Evolutionary conservation across 2,113 vertebrate genomes (phyloP), one percentile per base, ranked within the genome.

Genomic region (Grallaria varia): DNA sequence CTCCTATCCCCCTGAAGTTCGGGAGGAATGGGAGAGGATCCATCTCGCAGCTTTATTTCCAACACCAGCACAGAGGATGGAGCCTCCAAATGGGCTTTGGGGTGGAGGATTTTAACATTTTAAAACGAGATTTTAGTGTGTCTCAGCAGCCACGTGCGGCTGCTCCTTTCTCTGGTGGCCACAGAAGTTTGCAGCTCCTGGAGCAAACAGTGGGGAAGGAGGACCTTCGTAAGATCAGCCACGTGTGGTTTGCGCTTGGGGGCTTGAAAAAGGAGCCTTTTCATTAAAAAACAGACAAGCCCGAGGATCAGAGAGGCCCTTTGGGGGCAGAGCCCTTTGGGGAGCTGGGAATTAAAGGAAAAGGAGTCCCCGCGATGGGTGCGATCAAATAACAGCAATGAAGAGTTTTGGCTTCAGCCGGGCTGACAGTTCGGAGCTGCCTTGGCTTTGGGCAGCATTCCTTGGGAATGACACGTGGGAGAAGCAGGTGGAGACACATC

Each of bases 401-500:
- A 92, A 87, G 66, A 79, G 79, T 19, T 95, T 84, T 97, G 92
- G 77, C 96, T 97, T 91, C 84, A 94, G 93, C 94, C 93, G 82
- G 80, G 40, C 56, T 78, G 94, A 93, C n/a, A 71, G 88, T 94
- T 94, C 16, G 5, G 86, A 78, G 95, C 95, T 96, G 95, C 96
- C 95, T 92, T 97, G 87, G 87, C 95, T 97, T 96, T 95, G 95
- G 95, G 93, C 92, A 89, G 23, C 97, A 96, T 97, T 86, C 96
- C 97, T 98, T 84, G 63, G 96, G 56, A 87, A 97, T 97, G 82
- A 77, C 71, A 96, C 95, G 94, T 27, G 72, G 79, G 79, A 84
- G 95, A 90, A 93, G 95, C 96, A 94, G 97, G 98, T 98, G 96
- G 96, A 89, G 97, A 98, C 97, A 90, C 89, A 98, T 94, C 95